Evolutionary conservation across 2,888 invertebrate genomes (phyloP).

Genomic region (Thalpophila matura): DNA sequence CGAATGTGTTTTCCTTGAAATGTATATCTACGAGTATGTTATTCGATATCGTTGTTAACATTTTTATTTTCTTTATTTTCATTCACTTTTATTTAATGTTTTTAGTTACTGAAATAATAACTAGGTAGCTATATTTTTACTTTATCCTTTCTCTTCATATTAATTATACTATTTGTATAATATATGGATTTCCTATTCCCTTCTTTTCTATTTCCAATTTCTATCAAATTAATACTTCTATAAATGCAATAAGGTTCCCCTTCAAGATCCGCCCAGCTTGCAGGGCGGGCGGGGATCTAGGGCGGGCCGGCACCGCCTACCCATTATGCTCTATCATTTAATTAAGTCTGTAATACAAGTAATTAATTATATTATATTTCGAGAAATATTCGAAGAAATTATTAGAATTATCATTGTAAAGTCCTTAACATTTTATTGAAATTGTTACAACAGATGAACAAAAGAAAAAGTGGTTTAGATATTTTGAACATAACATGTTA

Average conservation of each 20-base stretch:
- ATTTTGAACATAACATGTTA: background rate
- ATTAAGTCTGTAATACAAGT: conserved; percentile 17
- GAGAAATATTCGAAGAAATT: background rate
- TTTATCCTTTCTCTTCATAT: background rate
- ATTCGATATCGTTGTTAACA: conserved; percentile 8
- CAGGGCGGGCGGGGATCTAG: conserved; percentile 72
- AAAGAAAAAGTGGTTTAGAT: background rate
- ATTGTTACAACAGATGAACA: no score
- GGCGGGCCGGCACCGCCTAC: conserved; percentile 69
- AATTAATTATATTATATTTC: background rate
- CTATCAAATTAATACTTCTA: conserved; percentile 50
- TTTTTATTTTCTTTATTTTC: conserved; percentile 12
- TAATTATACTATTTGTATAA: background rate
- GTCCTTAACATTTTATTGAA: no score
- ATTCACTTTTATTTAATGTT: background rate
- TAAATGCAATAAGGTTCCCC: conserved; percentile 58
- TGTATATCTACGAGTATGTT: background rate
- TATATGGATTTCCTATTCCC: background rate
- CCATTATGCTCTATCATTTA: conserved; percentile 42
- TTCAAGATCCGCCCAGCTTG: conserved; percentile 67
- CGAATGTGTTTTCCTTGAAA: conserved; percentile 43
- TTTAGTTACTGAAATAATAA: background rate
- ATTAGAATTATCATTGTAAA: background rate
- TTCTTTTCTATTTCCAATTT: conserved; percentile 13
- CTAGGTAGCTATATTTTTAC: background rate